phyloP scores from a whole-genome alignment of 2,888 invertebrate genomes.

The Ormyrus nitidulus region DNA sequence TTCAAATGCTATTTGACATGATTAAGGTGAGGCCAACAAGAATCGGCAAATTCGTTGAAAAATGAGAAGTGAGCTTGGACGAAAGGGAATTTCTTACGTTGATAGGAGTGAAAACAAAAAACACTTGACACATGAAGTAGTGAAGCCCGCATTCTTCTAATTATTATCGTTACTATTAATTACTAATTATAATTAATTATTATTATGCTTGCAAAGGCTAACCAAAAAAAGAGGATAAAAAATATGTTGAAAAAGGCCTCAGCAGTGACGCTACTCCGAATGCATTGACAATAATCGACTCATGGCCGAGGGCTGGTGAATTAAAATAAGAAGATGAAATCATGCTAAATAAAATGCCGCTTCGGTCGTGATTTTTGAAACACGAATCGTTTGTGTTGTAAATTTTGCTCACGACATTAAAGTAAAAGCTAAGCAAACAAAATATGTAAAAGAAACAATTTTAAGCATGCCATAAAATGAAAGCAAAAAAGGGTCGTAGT shows the following conservation, averaged over 20 bases:
- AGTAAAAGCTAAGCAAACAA: conserved; percentile 29
- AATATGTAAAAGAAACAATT: conserved; percentile 34
- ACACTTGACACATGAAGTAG: conserved; percentile 29
- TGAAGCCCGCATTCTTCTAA: conserved; percentile 31
- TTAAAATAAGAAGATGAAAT: conserved; percentile 25
- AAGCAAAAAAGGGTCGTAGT: conserved; percentile 60
- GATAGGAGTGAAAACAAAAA: conserved; percentile 11
- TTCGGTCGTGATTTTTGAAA: conserved; percentile 28
- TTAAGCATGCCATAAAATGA: conserved; percentile 56
- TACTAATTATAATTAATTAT: conserved; percentile 49
- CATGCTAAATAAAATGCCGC: conserved; percentile 32
- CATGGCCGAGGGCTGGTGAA: conserved; percentile 53
- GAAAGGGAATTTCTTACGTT: conserved; percentile 14
- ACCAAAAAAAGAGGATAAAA: conserved; percentile 28
- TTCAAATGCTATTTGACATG: conserved; percentile 19
- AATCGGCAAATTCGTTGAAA: background rate
- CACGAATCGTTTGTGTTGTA: conserved; percentile 42
- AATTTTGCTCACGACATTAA: conserved; percentile 28
- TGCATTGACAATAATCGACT: conserved; percentile 72
- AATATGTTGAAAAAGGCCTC: conserved; percentile 58
- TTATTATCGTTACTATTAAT: conserved; percentile 47
- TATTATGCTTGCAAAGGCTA: conserved; percentile 44
- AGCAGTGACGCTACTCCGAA: conserved; percentile 71
- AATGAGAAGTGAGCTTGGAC: background rate
- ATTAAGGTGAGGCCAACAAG: conserved; percentile 10